These are phyloP conservation scores for Drosophila mauritiana DNA, from an alignment of 1,140 invertebrate species.

Conservation along the genomic window DNA sequence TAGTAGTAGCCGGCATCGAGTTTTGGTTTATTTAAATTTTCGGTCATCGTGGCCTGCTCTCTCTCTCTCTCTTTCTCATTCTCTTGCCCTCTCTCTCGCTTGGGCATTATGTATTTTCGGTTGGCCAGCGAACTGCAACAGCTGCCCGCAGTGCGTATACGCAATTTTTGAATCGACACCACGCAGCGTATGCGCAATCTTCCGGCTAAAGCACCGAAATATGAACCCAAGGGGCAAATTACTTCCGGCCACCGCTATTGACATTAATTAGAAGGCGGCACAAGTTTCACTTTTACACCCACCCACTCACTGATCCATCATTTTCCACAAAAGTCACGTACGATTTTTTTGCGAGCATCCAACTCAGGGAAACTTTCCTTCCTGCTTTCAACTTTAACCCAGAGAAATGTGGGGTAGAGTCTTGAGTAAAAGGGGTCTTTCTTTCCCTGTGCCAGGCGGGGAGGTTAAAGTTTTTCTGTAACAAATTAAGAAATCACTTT, in stretches of 20 bases:
- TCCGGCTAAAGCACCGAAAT: conserved; percentile 5
- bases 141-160: conserved; percentile 66
- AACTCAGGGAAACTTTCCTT: conserved; percentile 64
- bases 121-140: conserved; percentile 56
- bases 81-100: conserved; percentile 1
- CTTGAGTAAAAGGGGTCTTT: neutral
- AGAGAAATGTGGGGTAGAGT: conserved; percentile 8
- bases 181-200: conserved; percentile 68
- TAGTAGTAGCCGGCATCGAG: conserved; percentile 65
- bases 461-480: conserved; percentile 50
- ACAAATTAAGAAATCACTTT: conserved; percentile 82
- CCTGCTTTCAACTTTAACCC: conserved; percentile 59
- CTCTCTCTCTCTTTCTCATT: neutral
- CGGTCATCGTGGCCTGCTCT: conserved; percentile 30
- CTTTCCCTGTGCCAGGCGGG: neutral
- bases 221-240: conserved; percentile 11
- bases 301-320: conserved; percentile 67
- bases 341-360: conserved; percentile 8
- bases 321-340: conserved; percentile 80
- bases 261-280: conserved; percentile 63
- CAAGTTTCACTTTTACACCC: conserved; percentile 67
- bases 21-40: conserved; percentile 81
- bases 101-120: conserved; percentile 34
- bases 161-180: conserved; percentile 50
- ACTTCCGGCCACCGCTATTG: conserved; percentile 14